Evolutionary conservation across 2,888 invertebrate species (phyloP).

Genomic region (Magallana nippona): DNA sequence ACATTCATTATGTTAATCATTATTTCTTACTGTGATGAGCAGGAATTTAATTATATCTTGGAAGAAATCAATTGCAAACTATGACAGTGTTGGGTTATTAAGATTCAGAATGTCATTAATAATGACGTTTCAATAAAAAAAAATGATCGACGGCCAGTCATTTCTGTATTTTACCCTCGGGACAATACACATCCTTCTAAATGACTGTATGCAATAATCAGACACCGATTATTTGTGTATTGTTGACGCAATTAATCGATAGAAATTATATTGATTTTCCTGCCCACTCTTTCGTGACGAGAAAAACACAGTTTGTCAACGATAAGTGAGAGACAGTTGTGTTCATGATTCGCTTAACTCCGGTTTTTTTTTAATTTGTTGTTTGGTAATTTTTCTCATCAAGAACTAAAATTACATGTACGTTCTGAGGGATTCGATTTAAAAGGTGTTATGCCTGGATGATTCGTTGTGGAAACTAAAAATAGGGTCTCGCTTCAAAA

Average conservation of each 20-base stretch:
- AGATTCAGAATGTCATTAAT: no score
- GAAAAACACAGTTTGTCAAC: not conserved
- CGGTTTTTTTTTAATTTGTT: no score
- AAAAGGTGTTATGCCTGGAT: constrained; percentile 37
- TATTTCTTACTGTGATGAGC: no score
- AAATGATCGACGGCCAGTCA: no score
- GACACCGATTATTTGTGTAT: not conserved
- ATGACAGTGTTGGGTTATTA: no score
- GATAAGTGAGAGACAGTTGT: not conserved
- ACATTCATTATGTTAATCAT: no score
- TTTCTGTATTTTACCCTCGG: no score
- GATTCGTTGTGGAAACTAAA: constrained; percentile 38
- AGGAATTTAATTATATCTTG: no score
- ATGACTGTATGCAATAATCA: no score
- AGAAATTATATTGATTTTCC: not conserved
- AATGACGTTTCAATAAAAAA: no score
- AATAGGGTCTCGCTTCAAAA: constrained; percentile 44
- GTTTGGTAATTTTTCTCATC: not conserved
- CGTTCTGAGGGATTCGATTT: not conserved
- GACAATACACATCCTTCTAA: no score
- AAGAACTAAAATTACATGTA: not conserved
- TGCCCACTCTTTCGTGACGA: not conserved
- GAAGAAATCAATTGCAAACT: no score
- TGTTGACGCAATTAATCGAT: constrained; percentile 16
- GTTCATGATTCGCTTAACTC: not conserved